A percentile compares a stretch with the other conserved stretches of the same genome.
phyloP scores from a whole-genome alignment of 1,140 invertebrate genomes.

The Antheraea pernyi region DNA sequence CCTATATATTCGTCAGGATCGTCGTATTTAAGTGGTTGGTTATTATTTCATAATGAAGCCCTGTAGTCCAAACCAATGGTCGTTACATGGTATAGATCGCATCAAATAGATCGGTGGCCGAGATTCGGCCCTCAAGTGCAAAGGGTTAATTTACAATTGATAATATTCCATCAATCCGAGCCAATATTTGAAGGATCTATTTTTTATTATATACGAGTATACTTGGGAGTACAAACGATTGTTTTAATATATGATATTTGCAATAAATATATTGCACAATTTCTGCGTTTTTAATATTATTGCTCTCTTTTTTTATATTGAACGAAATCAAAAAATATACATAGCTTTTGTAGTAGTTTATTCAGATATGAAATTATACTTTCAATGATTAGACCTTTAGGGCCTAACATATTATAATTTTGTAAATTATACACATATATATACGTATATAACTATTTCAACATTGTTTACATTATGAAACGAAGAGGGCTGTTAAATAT shows the following conservation, averaged over 20 bases:
- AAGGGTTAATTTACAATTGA: slow-evolving; percentile 15
- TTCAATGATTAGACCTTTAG: too few species aligned
- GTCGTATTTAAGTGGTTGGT: too few species aligned
- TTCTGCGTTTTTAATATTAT: neutral
- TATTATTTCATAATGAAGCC: too few species aligned
- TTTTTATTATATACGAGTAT: slow-evolving; percentile 20
- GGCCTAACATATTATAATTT: neutral
- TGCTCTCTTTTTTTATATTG: neutral
- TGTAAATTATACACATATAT: neutral
- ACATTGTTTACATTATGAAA: neutral
- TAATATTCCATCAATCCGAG: slow-evolving; percentile 55
- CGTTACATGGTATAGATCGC: too few species aligned
- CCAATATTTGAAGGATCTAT: slow-evolving; percentile 48
- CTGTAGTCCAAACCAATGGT: too few species aligned
- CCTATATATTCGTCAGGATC: too few species aligned
- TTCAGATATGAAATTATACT: neutral
- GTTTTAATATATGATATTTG: too few species aligned
- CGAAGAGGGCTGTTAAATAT: neutral
- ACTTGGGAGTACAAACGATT: too few species aligned
- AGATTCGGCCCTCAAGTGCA: too few species aligned
- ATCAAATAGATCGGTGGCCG: too few species aligned
- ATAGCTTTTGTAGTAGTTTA: slow-evolving; percentile 2
- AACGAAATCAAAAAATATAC: neutral
- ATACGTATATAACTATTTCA: too few species aligned
- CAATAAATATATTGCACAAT: neutral